Conservation (phyloP, 2,797 vertebrate species). For the Nannoperca australis region DNA sequence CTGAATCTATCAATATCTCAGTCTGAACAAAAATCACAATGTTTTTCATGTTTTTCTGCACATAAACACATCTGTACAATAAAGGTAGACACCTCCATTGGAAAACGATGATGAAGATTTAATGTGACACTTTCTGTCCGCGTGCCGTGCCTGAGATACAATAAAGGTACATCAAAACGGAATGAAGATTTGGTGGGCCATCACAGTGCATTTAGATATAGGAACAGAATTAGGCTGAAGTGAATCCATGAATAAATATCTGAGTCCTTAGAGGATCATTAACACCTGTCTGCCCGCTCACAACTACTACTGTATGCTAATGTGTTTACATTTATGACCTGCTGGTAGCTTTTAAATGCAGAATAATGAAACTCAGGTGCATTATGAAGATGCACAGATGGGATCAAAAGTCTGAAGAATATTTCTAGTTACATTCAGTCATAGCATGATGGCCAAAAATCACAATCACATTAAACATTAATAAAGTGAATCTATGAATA, state of each 20-base stretch:
- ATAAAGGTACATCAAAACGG: constrained; percentile 62
- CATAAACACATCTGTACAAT: constrained; percentile 37
- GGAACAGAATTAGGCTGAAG: constrained; percentile 60
- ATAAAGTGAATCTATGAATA: constrained; percentile 72
- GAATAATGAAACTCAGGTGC: constrained; percentile 65
- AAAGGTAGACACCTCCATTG: constrained; percentile 18
- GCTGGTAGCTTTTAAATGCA: constrained; percentile 66
- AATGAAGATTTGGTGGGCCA: constrained; percentile 46
- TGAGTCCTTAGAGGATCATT: constrained; percentile 75
- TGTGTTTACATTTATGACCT: constrained; percentile 61
- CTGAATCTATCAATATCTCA: constrained; percentile 45
- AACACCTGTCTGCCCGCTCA: constrained; percentile 74
- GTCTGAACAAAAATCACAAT: constrained; percentile 2
- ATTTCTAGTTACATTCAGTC: constrained; percentile 56
- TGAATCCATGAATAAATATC: constrained; percentile 79
- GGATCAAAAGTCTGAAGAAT: constrained; percentile 62
- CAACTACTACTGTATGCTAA: constrained; percentile 70
- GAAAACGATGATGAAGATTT: constrained; percentile 66
- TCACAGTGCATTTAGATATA: constrained; percentile 60
- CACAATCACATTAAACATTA: constrained; percentile 65
- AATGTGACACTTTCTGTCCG: constrained; percentile 65
- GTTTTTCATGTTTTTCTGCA: constrained; percentile 32
- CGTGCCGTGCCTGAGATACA: constrained; percentile 26
- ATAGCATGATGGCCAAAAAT: constrained; percentile 40
- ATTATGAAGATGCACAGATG: constrained; percentile 46